Evolutionary conservation across 2,113 vertebrate species (phyloP).

Genomic region (Dasyornis broadbenti): DNA sequence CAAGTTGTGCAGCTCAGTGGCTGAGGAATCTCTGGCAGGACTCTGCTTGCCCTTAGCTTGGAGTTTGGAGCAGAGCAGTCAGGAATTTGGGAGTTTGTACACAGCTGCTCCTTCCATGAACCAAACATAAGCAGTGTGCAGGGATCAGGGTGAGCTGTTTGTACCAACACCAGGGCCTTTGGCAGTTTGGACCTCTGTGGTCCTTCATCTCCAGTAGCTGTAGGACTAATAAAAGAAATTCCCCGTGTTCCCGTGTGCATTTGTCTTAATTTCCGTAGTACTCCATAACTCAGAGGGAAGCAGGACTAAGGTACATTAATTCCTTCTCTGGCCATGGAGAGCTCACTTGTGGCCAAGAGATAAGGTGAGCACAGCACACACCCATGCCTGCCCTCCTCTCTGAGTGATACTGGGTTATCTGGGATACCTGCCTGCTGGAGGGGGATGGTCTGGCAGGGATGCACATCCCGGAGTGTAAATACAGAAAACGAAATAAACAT

Average conservation of each 20-base stretch:
- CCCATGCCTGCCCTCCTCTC: conserved; percentile 12
- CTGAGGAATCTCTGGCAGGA: neutral
- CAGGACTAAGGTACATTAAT: neutral
- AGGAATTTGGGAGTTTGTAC: neutral
- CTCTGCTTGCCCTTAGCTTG: neutral
- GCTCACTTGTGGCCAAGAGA: conserved; percentile 34
- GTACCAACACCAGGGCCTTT: neutral
- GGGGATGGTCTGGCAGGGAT: neutral
- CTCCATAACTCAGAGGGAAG: neutral
- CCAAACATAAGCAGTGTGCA: neutral
- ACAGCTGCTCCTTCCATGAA: neutral
- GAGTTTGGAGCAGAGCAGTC: neutral
- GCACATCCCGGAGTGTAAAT: neutral
- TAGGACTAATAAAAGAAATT: neutral
- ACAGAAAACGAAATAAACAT: neutral
- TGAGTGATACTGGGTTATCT: conserved; percentile 39
- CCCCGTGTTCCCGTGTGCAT: neutral
- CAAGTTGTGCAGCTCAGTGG: neutral
- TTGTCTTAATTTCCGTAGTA: neutral
- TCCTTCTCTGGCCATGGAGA: neutral
- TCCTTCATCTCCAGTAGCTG: neutral
- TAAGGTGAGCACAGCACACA: conserved; percentile 14
- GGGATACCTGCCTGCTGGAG: conserved; percentile 1
- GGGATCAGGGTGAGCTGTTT: neutral
- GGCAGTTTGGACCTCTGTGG: neutral